Conservation (phyloP, 1,140 invertebrate species). For the Caenorhabditis briggsae region DNA sequence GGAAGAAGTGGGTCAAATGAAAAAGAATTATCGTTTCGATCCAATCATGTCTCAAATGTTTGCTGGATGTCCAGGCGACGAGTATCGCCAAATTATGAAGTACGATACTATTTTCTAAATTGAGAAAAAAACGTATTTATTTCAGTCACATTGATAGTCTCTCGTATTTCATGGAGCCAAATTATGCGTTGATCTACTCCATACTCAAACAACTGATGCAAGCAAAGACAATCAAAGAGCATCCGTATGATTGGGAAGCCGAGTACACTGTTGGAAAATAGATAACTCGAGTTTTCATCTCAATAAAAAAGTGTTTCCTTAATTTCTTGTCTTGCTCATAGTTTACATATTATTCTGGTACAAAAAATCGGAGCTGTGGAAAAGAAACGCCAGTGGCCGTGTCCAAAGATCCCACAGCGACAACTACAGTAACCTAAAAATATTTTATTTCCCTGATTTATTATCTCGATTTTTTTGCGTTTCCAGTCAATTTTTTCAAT, state of each 20-base stretch:
- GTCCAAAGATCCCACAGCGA: too few relatives aligned
- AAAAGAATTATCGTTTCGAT: conserved; percentile 53
- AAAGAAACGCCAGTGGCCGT: too few relatives aligned
- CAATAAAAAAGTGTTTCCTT: too few relatives aligned
- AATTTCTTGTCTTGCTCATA: too few relatives aligned
- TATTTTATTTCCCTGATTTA: too few relatives aligned
- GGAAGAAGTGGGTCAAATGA: conserved; percentile 64
- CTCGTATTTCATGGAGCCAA: conserved; percentile 59
- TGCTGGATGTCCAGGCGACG: conserved; percentile 50
- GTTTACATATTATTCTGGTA: too few relatives aligned
- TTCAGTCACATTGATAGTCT: conserved; percentile 55
- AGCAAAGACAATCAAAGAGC: conserved; percentile 35
- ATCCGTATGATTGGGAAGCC: conserved; percentile 66
- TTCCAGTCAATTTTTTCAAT: too few relatives aligned
- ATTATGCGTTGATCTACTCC: conserved; percentile 58
- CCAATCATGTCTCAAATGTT: conserved; percentile 47
- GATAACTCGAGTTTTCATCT: too few relatives aligned
- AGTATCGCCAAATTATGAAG: conserved; percentile 51
- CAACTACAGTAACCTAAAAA: too few relatives aligned
- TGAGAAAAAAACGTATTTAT: background rate
- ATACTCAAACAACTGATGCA: conserved; percentile 53
- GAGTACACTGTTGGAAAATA: background rate
- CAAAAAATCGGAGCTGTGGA: too few relatives aligned
- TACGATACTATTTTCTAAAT: background rate
- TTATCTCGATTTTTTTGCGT: too few relatives aligned